Evolutionary conservation across 2,888 invertebrate genomes (phyloP).

Genomic region (Dasypolia templi): DNA sequence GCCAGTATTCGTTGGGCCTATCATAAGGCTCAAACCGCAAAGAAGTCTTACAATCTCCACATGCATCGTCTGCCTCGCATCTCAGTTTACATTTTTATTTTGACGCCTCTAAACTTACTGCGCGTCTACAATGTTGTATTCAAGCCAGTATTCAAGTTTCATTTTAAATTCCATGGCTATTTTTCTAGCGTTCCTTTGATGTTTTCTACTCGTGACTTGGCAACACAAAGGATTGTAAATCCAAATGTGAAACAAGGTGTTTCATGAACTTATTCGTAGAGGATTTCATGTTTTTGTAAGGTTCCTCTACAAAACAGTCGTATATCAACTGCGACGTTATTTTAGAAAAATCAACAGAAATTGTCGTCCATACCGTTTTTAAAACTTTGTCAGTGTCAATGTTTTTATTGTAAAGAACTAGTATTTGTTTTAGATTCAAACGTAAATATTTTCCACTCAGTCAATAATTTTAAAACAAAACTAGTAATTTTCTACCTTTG

Average conservation of each 20-base stretch:
- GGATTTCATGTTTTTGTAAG: constrained; percentile 41
- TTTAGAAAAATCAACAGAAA: constrained; percentile 25
- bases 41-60: constrained; percentile 87
- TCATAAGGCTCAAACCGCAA: constrained; percentile 79
- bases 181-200: constrained; percentile 48
- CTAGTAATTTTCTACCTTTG: constrained; percentile 40
- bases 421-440: constrained; percentile 20
- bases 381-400: constrained; percentile 39
- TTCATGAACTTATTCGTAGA: constrained; percentile 25
- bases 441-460: constrained; percentile 26
- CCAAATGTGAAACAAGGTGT: constrained; percentile 51
- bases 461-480: constrained; percentile 32
- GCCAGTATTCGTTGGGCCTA: constrained; percentile 58
- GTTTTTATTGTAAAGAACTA: constrained; percentile 25
- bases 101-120: constrained; percentile 67
- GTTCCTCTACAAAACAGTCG: constrained; percentile 20
- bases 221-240: constrained; percentile 58
- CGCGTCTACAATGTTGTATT: constrained; percentile 52
- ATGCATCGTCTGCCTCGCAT: constrained; percentile 85
- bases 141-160: constrained; percentile 45
- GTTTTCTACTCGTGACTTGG: constrained; percentile 49
- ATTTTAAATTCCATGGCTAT: constrained; percentile 57
- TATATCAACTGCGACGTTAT: constrained; percentile 19
- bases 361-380: constrained; percentile 9
- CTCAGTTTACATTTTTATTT: constrained; percentile 78